Evolutionary conservation across 2,797 vertebrate species (phyloP).

Genomic region (Agapornis canus): DNA sequence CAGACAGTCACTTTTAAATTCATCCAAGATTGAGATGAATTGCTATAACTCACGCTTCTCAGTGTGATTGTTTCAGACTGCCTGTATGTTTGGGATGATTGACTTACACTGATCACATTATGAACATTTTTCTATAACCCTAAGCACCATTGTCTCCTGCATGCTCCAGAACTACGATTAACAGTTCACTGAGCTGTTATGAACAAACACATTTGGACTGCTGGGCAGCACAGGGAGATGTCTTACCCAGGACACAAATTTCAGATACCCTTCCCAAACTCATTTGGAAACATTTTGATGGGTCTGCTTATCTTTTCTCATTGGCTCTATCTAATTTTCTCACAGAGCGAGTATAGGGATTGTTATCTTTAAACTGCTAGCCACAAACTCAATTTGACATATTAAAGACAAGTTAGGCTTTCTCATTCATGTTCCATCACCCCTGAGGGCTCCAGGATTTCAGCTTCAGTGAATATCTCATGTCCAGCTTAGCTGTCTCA

Average conservation of each 20-base stretch:
- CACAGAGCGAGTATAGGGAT: not conserved
- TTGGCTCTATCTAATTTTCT: not conserved
- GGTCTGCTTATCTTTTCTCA: not conserved
- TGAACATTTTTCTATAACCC: not conserved
- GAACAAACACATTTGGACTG: not conserved
- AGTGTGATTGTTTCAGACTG: not conserved
- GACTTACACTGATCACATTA: not conserved
- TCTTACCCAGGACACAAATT: not conserved
- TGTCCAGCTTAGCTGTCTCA: not conserved
- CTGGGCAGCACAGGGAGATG: fast-evolving
- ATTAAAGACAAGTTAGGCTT: not conserved
- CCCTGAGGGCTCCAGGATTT: not conserved
- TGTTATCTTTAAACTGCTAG: not conserved
- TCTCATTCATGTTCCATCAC: not conserved
- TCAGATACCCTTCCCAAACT: not conserved
- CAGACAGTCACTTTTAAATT: not conserved
- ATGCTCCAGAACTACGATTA: not conserved
- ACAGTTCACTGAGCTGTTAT: not conserved
- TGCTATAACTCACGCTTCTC: not conserved
- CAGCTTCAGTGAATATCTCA: not conserved
- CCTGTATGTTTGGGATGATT: not conserved
- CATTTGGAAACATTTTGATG: not conserved
- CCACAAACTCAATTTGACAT: not conserved
- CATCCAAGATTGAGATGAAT: not conserved
- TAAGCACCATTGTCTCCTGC: not conserved